phyloP scores from a whole-genome alignment of 2,888 invertebrate species.

The Macrophya alboannulata region DNA sequence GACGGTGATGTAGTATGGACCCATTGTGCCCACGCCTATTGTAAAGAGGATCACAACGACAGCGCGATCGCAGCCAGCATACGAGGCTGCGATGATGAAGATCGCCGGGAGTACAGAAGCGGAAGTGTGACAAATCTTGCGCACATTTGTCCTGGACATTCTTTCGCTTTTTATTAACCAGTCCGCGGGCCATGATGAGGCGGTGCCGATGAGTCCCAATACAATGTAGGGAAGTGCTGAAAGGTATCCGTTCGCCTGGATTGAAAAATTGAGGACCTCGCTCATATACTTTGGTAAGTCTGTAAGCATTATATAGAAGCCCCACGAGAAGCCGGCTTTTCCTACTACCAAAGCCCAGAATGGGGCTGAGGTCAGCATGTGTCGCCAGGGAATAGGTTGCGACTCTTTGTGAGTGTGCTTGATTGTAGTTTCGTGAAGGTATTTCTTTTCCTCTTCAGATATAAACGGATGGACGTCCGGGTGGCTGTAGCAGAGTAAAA shows the following conservation, averaged over 20 bases:
- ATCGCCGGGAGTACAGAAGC: not conserved
- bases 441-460: constrained; percentile 81
- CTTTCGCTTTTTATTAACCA: not conserved
- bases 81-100: not conserved
- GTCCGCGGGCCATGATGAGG: not conserved
- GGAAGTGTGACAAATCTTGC: not conserved
- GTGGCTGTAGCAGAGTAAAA: constrained; percentile 81
- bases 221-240: not conserved
- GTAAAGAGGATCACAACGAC: not conserved
- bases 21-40: constrained; percentile 4
- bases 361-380: constrained; percentile 81
- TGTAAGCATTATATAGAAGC: constrained; percentile 77
- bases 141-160: constrained; percentile 7
- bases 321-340: constrained; percentile 78
- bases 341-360: constrained; percentile 83
- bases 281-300: constrained; percentile 80
- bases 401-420: constrained; percentile 73
- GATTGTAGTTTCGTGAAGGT: constrained; percentile 83
- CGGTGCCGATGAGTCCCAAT: not conserved
- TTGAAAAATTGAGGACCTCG: constrained; percentile 77
- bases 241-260: constrained; percentile 78
- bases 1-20: not conserved
- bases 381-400: constrained; percentile 87
- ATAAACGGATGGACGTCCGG: constrained; percentile 82
- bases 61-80: not conserved